Percentiles rank a stretch among this genome's conserved stretches.
phyloP scores from a whole-genome alignment of 2,113 vertebrate genomes.

The Bettongia penicillata region DNA sequence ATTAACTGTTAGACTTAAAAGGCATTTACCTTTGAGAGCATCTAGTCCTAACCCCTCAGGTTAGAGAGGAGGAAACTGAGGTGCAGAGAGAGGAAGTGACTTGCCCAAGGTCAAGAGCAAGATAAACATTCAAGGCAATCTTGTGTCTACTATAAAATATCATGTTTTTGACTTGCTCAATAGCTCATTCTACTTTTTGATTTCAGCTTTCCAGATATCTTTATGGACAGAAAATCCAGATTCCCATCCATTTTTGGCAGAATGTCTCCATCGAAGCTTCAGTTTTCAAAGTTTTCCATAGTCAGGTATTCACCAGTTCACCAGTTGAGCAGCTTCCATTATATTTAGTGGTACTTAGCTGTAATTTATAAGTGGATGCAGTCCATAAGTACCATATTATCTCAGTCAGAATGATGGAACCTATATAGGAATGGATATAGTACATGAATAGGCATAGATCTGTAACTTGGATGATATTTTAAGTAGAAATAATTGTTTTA shows the following conservation, averaged over 20 bases:
- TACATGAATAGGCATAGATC: background rate
- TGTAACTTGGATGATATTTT: background rate
- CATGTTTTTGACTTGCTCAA: background rate
- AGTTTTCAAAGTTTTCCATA: slow-evolving; percentile 35
- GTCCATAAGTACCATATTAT: background rate
- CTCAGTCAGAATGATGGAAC: background rate
- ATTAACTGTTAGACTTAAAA: background rate
- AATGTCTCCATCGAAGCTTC: slow-evolving; percentile 51
- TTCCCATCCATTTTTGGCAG: slow-evolving; percentile 60
- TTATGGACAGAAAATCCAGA: slow-evolving; percentile 62
- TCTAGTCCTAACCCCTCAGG: background rate
- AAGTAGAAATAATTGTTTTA: slow-evolving; percentile 64
- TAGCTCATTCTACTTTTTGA: slow-evolving; percentile 58
- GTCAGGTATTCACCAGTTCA: slow-evolving; percentile 53
- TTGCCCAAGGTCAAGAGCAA: background rate
- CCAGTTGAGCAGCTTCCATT: background rate
- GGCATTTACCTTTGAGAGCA: background rate
- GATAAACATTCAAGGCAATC: background rate
- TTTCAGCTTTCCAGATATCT: slow-evolving; percentile 67
- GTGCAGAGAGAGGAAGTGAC: background rate
- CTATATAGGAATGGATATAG: fast-evolving
- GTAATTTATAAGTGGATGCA: fast-evolving
- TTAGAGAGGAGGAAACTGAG: background rate
- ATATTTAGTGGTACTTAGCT: background rate
- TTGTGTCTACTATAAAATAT: background rate